Evolutionary conservation across 2,888 invertebrate species (phyloP), one percentile per base, ranked within the genome.

Genomic region (Tortrix viridana): DNA sequence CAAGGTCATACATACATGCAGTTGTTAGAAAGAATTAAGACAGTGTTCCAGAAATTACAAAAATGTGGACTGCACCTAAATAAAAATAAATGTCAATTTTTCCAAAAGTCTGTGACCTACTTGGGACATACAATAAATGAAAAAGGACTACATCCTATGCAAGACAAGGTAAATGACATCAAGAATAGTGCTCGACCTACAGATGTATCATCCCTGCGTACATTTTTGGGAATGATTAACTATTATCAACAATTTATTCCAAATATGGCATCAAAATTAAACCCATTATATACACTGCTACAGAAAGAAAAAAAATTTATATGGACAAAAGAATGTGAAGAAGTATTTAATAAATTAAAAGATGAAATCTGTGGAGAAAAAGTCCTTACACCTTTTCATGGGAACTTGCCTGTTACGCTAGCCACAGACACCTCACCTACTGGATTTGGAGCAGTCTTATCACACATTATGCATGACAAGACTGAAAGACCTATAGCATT

Each of bases 401-500:
- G 48, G 19, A 64, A 71, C 14, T 62, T 73, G 63, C 72, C 74
- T 3, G 23, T 77, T 9, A 22, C 22, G 43, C 48, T 82, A 19
- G 76, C 80, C 5, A 76, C 79, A 12, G 81, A 84, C 69, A 80
- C 80, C 32, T 77, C 75, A 52, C 75, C 75, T 7, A 60, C 60
- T 16, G 81, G 80, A 19, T 55, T 79, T 38, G 80, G 78, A 14
- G 74, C 79, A 14, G 79, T 83, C 3, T 65, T 79, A 49, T 75
- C 73, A 12, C 74, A 55, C 56, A 70, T 68, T 44, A 69, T 72
- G 55, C 67, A 68, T 50, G 74, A 82, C 70, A 76, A 77, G 9
- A 64, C 67, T 19, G 79, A 83, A 65, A 62, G 74, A 69, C 81
- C 81, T 0, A 77, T 83, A 48, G 77, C 77, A 3, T 85, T 76